A percentile compares a stretch with the other conserved stretches of the same genome.
phyloP scores from a whole-genome alignment of 1,140 invertebrate genomes.

The Capitella teleta region DNA sequence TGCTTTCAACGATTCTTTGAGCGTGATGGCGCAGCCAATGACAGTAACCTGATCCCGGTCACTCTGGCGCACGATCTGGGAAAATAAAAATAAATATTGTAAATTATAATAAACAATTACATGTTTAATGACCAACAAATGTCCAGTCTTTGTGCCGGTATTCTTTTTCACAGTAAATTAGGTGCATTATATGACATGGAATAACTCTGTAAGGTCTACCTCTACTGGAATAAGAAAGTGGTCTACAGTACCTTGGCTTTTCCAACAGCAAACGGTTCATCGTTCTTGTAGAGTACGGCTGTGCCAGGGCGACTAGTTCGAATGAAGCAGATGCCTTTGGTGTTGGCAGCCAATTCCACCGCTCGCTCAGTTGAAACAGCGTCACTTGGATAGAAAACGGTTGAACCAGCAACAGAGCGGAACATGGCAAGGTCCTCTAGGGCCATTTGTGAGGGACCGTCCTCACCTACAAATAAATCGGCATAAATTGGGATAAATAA shows the following conservation, averaged over 20 bases:
- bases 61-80: constrained; percentile 58
- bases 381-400: constrained; percentile 94
- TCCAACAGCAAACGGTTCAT: constrained; percentile 65
- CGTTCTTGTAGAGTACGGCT: constrained; percentile 73
- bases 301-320: constrained; percentile 87
- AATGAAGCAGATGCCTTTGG: constrained; percentile 88
- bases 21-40: constrained; percentile 83
- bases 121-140: too few relatives aligned
- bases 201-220: too few relatives aligned
- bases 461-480: constrained; percentile 56
- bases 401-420: constrained; percentile 76
- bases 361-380: constrained; percentile 88
- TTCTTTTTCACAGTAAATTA: too few relatives aligned
- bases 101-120: too few relatives aligned
- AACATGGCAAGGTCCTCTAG: constrained; percentile 96
- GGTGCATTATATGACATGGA: too few relatives aligned
- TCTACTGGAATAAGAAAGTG: too few relatives aligned
- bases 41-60: constrained; percentile 66
- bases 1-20: constrained; percentile 80
- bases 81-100: too few relatives aligned
- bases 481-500: neutral
- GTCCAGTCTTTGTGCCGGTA: too few relatives aligned
- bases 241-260: constrained; percentile 51
- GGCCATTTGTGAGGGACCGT: constrained; percentile 99
- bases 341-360: constrained; percentile 91